A percentile compares a stretch with the other conserved stretches of the same genome.
phyloP scores from a whole-genome alignment of 2,113 vertebrate genomes.

The Brachyhypopomus gauderio region DNA sequence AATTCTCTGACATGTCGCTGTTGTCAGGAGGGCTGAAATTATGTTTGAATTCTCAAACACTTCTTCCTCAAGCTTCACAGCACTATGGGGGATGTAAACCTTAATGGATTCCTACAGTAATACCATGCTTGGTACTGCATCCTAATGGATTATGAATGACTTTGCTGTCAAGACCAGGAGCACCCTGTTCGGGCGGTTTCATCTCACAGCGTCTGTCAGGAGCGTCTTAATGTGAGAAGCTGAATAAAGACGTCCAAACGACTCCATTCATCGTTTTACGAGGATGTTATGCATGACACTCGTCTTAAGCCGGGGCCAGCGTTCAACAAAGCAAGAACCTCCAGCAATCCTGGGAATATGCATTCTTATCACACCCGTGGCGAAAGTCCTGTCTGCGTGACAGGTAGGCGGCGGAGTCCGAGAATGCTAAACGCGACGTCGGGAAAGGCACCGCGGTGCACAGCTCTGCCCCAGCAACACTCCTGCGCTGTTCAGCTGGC shows the following conservation, averaged over 20 bases:
- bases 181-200: constrained; percentile 19
- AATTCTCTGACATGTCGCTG: background rate
- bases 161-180: constrained; percentile 6
- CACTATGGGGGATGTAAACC: constrained; percentile 15
- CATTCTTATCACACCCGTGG: constrained; percentile 24
- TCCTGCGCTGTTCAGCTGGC: constrained; percentile 36
- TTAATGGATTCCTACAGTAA: constrained; percentile 45
- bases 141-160: constrained; percentile 37
- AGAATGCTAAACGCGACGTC: background rate
- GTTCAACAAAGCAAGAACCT: background rate
- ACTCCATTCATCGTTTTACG: constrained; percentile 18
- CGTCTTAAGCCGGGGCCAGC: background rate
- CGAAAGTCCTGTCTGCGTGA: constrained; percentile 25
- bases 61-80: constrained; percentile 12
- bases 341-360: background rate
- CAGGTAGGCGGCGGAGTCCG: background rate
- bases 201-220: background rate
- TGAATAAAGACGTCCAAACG: background rate
- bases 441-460: background rate
- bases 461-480: background rate
- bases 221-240: constrained; percentile 22
- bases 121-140: constrained; percentile 37
- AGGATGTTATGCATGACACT: constrained; percentile 2
- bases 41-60: constrained; percentile 31
- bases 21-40: background rate